phyloP scores from a whole-genome alignment of 1,140 invertebrate species.

The Teleogryllus occipitalis region DNA sequence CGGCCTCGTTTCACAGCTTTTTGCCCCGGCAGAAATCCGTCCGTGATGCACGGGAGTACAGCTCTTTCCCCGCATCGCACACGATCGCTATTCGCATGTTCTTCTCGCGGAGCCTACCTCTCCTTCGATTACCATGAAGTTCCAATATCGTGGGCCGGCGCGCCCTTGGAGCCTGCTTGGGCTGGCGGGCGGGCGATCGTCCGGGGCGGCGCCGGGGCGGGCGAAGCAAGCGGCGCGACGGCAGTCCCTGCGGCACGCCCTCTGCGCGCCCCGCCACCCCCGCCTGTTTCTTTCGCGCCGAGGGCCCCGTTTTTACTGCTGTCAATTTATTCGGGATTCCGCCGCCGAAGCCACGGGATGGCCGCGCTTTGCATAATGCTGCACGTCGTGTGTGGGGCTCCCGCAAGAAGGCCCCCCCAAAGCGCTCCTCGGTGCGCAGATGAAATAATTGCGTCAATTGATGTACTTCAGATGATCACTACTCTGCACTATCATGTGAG shows the following conservation, averaged over 20 bases:
- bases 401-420: not conserved
- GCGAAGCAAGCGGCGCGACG: too few species aligned
- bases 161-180: not conserved
- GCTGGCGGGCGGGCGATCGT: not conserved
- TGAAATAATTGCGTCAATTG: too few species aligned
- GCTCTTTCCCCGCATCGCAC: not conserved
- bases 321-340: slow-evolving; percentile 21
- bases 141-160: not conserved
- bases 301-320: slow-evolving; percentile 15
- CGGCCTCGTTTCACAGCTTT: too few species aligned
- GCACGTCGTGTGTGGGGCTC: not conserved
- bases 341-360: slow-evolving; percentile 9
- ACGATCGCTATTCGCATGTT: not conserved
- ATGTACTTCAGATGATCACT: too few species aligned
- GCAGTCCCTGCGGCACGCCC: too few species aligned
- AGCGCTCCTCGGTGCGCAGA: too few species aligned
- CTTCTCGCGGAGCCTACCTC: not conserved
- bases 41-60: not conserved
- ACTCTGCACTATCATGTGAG: too few species aligned
- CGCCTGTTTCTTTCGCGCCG: not conserved
- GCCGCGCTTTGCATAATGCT: slow-evolving; percentile 16
- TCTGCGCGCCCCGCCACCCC: too few species aligned
- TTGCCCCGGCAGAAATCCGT: too few species aligned
- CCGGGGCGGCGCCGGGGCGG: too few species aligned
- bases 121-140: slow-evolving; percentile 1